Conservation (phyloP, 2,113 vertebrate genomes). For the Grallaria varia region DNA sequence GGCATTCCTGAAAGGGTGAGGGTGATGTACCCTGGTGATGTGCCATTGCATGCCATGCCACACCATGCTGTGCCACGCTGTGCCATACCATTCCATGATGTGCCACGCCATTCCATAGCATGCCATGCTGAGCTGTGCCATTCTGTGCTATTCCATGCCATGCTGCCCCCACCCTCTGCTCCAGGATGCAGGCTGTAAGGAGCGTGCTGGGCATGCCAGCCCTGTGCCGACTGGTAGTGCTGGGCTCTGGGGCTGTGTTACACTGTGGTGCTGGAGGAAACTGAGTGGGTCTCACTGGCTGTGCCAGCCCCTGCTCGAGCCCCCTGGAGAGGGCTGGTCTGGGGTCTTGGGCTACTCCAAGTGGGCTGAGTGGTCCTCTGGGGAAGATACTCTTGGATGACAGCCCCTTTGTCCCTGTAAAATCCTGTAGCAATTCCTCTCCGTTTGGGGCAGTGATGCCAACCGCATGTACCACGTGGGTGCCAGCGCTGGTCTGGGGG, state of each 20-base stretch:
- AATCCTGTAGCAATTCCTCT: background rate
- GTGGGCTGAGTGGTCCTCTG: background rate
- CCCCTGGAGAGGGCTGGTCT: background rate
- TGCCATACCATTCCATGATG: rapidly evolving
- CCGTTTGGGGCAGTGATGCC: background rate
- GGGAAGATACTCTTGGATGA: background rate
- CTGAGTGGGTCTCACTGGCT: rapidly evolving
- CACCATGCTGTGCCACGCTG: background rate
- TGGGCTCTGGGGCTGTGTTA: background rate
- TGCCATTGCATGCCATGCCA: too few species aligned
- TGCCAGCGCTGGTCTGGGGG: rapidly evolving
- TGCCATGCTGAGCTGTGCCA: rapidly evolving
- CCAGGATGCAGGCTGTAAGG: background rate
- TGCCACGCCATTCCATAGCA: background rate
- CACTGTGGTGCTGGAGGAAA: rapidly evolving
- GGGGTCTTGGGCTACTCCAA: background rate
- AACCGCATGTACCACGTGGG: background rate
- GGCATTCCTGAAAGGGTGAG: background rate
- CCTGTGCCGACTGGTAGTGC: rapidly evolving
- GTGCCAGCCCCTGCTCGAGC: background rate
- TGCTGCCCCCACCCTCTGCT: background rate
- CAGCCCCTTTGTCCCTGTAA: background rate
- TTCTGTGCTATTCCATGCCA: background rate
- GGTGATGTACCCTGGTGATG: background rate
- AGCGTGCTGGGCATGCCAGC: rapidly evolving